Evolutionary conservation across 2,113 vertebrate species (phyloP).

Genomic region (Strix uralensis): DNA sequence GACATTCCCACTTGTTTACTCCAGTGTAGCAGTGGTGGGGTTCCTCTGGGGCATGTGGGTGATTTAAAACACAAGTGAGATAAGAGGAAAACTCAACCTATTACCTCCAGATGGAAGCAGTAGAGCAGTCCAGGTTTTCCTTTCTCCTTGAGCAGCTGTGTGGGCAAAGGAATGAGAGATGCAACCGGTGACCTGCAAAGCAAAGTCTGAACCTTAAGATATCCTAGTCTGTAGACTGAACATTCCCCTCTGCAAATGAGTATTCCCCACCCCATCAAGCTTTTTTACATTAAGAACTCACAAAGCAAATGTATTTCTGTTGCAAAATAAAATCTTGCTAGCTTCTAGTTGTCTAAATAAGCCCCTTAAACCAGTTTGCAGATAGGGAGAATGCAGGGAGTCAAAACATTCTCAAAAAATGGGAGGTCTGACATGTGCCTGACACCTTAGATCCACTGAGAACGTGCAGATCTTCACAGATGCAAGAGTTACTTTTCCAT

Average conservation of each 20-base stretch:
- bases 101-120: not conserved
- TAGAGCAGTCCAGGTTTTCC: not conserved
- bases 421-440: not conserved
- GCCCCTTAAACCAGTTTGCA: not conserved
- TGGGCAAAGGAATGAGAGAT: not conserved
- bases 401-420: not conserved
- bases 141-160: not conserved
- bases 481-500: not conserved
- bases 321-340: accelerated
- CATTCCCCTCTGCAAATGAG: not conserved
- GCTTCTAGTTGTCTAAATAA: not conserved
- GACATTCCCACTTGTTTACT: not conserved
- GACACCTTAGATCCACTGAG: not conserved
- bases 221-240: not conserved
- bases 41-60: not conserved
- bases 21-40: not conserved
- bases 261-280: not conserved
- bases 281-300: not conserved
- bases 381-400: not conserved
- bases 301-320: not conserved
- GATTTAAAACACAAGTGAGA: not conserved
- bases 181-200: not conserved
- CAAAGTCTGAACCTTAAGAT: not conserved
- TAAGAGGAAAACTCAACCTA: not conserved
- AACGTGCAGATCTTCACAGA: not conserved